Evolutionary conservation across 2,113 vertebrate species (phyloP).

Genomic region (Ochotona curzoniae): DNA sequence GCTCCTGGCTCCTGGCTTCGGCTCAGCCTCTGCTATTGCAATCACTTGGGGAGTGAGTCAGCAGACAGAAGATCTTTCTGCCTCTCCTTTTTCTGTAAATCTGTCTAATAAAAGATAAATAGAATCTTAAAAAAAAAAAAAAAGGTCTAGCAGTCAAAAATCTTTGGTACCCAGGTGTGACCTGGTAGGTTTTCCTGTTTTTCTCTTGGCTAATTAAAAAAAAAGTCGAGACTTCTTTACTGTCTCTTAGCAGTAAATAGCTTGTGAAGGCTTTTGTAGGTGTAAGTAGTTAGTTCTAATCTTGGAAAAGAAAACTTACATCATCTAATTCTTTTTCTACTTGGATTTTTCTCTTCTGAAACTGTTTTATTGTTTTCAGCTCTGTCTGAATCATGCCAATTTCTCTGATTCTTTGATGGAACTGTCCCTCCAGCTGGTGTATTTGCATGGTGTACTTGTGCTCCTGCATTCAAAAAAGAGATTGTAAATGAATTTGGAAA

Average conservation of each 20-base stretch:
- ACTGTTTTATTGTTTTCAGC: slow-evolving; percentile 89
- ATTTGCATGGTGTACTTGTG: slow-evolving; percentile 84
- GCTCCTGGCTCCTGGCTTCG: too few relatives aligned
- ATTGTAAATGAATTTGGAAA: slow-evolving; percentile 50
- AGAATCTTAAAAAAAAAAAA: neutral
- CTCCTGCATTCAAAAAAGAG: slow-evolving; percentile 81
- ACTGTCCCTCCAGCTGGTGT: slow-evolving; percentile 87
- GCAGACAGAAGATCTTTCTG: too few relatives aligned
- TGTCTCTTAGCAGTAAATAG: slow-evolving; percentile 10
- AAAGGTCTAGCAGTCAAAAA: neutral
- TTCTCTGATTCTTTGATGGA: slow-evolving; percentile 86
- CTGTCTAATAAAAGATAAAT: neutral
- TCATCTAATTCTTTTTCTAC: slow-evolving; percentile 91
- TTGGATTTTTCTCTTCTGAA: slow-evolving; percentile 87
- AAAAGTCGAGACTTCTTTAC: neutral
- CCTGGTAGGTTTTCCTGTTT: neutral
- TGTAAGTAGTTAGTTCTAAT: slow-evolving; percentile 8
- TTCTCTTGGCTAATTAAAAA: slow-evolving; percentile 30
- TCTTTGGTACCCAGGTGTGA: neutral
- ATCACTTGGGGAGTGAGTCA: too few relatives aligned
- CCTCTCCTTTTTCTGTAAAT: too few relatives aligned
- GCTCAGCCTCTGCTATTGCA: too few relatives aligned
- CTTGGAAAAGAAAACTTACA: slow-evolving; percentile 67
- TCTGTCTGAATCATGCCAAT: slow-evolving; percentile 89
- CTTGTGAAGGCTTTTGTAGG: neutral